Evolutionary conservation across 2,797 vertebrate species (phyloP), one percentile per base, ranked within the genome.

Genomic region (Hypotaenidia okinawae): DNA sequence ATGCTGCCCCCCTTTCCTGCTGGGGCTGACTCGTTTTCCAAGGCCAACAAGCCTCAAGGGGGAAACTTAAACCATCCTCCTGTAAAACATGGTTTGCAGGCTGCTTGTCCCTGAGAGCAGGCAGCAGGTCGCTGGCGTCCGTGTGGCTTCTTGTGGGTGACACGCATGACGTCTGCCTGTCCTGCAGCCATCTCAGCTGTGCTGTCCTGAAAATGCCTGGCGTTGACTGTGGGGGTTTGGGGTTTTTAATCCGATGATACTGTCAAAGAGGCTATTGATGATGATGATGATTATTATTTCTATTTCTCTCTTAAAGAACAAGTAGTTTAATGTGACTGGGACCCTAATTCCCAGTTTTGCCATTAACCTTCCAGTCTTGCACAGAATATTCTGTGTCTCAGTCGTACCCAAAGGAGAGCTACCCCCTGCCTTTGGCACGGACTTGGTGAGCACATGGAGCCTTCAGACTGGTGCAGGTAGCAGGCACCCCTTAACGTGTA

Each of bases 151-250:
- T 22, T 21, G 47, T 22, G 21, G 55, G 1, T 6, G 52, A 11
- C 5, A 25, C 1, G 2, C 19, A 0, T 30, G 15, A 33, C 11
- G 4, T 25, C 78, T 33, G 0, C 54, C 16, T 28, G 41, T 58
- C 7, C 2, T 28, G 80, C 13, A 19, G 54, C 61, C 19, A 4
- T 13, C 67, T 39, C 11, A 2, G 14, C 81, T 21, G 39, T 17
- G 32, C 5, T 25, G 35, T 62, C 66, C 66, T 41, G 4, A 17
- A 52, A 35, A 18, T 4, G 33, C 35, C 73, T 66, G 58, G 1
- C 52, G 37, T 52, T 43, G 27, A 57, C 78, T 70, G 47, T 32
- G 75, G 35, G 54, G n/a, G 28, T 61, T 35, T 47, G 3, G 27
- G 16, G 11, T 2, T 13, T 68, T 28, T 7, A 25, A 27, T 35